Base-by-base conservation (phyloP, 1,140 invertebrate species). In the Vanessa tameamea region DNA sequence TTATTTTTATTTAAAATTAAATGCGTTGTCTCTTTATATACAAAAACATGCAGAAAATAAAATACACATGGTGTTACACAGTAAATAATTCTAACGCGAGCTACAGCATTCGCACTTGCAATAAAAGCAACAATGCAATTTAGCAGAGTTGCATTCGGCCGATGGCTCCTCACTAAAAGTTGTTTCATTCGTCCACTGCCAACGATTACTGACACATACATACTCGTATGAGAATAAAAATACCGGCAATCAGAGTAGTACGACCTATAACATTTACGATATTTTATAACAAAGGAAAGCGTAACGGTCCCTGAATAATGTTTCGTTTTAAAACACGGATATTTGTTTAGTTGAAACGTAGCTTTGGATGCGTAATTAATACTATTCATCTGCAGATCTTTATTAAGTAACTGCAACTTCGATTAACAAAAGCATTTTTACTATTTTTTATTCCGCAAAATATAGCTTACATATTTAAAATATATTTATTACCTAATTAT, bases 61-160 rank as follows among this genome's bases (percentile, higher is more conserved):
- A 74, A 69, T 61, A 50, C 48, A 64, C 48, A 64, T 37, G 48
- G n/a, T 69, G 55, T 69, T 59, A 69, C 61, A 64, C 68, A 67
- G 88, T 88, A 87, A 92, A 92, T 90, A 90, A 90, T 90, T 89
- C 85, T 80, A 82, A 80, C 81, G 82, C 76, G 86, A 85, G 84
- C 80, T 79, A 81, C 81, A 84, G 77, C 79, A 86, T 87, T 85
- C 84, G 80, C 84, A 85, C 87, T 87, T 81, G 85, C 85, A 90
- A 89, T 89, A 88, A 90, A 92, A 90, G 78, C 87, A 89, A 88
- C 89, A 90, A 89, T 88, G 86, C 87, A 89, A 92, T 92, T 91
- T 86, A 87, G 84, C 84, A 83, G 85, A 84, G 82, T 84, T 85
- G 79, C 82, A 86, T 90, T 84, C 84, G 81, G 82, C 80, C 81